These are phyloP conservation scores for Rhamnusium bicolor DNA, from an alignment of 2,888 invertebrate species.

Conservation along the genomic window DNA sequence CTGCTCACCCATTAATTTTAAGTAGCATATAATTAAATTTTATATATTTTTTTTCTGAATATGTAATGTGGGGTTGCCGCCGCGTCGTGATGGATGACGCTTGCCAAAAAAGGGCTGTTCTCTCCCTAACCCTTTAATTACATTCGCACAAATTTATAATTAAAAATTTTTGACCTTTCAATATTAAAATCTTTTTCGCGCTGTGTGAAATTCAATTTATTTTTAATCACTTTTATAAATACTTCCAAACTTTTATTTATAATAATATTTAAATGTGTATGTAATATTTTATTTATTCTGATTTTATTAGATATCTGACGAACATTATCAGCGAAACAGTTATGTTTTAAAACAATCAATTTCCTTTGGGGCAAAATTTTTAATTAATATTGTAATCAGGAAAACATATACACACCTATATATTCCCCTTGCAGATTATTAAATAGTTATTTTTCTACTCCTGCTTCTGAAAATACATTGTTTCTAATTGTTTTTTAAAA, in stretches of 20 bases:
- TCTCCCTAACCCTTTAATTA: conserved; percentile 63
- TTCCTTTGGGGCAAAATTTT: conserved; percentile 4
- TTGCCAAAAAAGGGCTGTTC: conserved; percentile 46
- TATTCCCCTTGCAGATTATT: neutral
- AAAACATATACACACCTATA: neutral
- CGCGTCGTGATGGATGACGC: conserved; percentile 65
- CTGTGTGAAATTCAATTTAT: conserved; percentile 37
- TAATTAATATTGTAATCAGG: conserved; percentile 11
- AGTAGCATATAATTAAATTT: conserved; percentile 83
- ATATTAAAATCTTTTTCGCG: conserved; percentile 36
- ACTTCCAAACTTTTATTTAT: conserved; percentile 28
- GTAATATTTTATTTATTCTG: conserved; percentile 9
- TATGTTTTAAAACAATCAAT: conserved; percentile 4
- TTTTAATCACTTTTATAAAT: conserved; percentile 40
- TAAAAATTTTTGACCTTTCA: conserved; percentile 63
- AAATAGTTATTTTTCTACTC: no score
- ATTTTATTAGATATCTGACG: conserved; percentile 19
- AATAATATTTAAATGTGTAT: conserved; percentile 17
- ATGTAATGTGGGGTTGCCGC: conserved; percentile 64
- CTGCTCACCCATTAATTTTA: conserved; percentile 77
- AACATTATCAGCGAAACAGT: conserved; percentile 1
- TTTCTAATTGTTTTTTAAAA: no score
- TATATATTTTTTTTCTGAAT: conserved; percentile 68
- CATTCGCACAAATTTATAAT: conserved; percentile 67
- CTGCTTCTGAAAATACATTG: no score